phyloP scores from a whole-genome alignment of 23 tunicate genomes.

The Ciona savignyi region DNA sequence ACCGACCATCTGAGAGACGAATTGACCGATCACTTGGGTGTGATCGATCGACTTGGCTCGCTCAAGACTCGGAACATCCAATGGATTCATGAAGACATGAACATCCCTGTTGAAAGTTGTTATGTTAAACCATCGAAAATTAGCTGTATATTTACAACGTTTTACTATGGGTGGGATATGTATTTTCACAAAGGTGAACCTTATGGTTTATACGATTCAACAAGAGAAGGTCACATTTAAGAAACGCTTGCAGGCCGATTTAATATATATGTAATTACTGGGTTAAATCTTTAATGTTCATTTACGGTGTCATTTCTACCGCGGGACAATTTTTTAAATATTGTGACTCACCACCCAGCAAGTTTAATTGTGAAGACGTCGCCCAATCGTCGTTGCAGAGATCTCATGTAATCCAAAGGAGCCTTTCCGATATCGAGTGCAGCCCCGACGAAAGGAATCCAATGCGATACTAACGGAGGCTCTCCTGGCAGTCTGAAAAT shows the following conservation, averaged over 20 bases:
- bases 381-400: slow-evolving; percentile 19
- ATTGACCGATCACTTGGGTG: slow-evolving; percentile 17
- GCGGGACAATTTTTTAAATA: too few relatives aligned
- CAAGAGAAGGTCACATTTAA: too few relatives aligned
- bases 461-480: slow-evolving; percentile 34
- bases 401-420: slow-evolving; percentile 24
- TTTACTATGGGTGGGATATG: too few relatives aligned
- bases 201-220: too few relatives aligned
- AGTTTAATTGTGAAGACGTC: slow-evolving; percentile 39
- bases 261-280: too few relatives aligned
- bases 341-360: slow-evolving; percentile 40
- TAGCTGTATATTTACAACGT: too few relatives aligned
- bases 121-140: too few relatives aligned
- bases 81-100: slow-evolving; percentile 30
- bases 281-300: too few relatives aligned
- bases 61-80: slow-evolving; percentile 19
- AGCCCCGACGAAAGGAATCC: slow-evolving; percentile 23
- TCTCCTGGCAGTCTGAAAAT: slow-evolving; percentile 26
- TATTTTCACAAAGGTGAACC: too few relatives aligned
- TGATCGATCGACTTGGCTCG: slow-evolving; percentile 13
- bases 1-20: slow-evolving; percentile 34
- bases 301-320: too few relatives aligned
- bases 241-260: too few relatives aligned
- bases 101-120: slow-evolving; percentile 28
- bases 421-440: slow-evolving; percentile 42